phyloP scores from a whole-genome alignment of 1,140 invertebrate species.

The Nebria ingens region DNA sequence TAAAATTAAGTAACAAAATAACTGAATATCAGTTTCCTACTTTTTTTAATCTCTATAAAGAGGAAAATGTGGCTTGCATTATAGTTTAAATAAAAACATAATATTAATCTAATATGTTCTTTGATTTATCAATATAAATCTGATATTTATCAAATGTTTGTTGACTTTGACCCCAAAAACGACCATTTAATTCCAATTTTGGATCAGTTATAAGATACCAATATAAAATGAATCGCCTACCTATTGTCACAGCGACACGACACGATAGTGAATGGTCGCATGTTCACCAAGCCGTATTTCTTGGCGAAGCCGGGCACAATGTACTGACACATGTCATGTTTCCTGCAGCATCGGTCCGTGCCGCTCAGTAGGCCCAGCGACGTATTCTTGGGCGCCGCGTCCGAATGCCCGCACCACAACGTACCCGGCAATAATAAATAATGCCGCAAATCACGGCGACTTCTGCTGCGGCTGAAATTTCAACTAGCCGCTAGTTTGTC shows the following conservation, averaged over 20 bases:
- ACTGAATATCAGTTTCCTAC: no score
- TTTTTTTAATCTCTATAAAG: no score
- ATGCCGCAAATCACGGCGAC: slow-evolving; percentile 26
- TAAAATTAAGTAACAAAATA: no score
- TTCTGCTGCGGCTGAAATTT: slow-evolving; percentile 31
- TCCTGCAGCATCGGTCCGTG: slow-evolving; percentile 70
- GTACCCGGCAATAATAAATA: slow-evolving; percentile 58
- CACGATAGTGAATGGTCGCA: slow-evolving; percentile 70
- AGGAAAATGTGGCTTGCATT: no score
- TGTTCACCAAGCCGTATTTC: slow-evolving; percentile 67
- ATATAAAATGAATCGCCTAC: slow-evolving; percentile 35
- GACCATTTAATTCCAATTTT: no score
- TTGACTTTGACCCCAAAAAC: no score
- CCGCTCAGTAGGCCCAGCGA: slow-evolving; percentile 56
- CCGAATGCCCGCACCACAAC: slow-evolving; percentile 70
- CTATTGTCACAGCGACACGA: slow-evolving; percentile 78
- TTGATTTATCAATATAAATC: no score
- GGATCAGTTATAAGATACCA: slow-evolving; percentile 17
- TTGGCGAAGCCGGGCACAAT: slow-evolving; percentile 58
- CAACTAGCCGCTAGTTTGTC: no score
- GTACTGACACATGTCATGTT: slow-evolving; percentile 61
- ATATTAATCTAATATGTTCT: no score
- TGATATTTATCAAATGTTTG: no score
- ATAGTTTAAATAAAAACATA: no score
- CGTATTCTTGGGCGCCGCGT: slow-evolving; percentile 49